Evolutionary conservation across 2,797 vertebrate species (phyloP).

Genomic region (Paratrypauchen microcephalus): DNA sequence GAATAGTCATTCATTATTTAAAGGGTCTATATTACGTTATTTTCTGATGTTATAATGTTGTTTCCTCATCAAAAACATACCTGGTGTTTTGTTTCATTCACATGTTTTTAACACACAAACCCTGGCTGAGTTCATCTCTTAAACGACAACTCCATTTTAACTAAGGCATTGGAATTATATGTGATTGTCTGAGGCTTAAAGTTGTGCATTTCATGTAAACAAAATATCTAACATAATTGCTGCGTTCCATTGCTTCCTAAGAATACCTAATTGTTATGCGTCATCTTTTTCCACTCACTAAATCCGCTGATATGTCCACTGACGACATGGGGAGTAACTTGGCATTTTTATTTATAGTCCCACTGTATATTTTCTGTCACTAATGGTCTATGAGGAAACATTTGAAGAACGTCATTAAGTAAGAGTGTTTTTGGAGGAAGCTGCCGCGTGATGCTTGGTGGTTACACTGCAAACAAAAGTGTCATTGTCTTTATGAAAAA

Average conservation of each 20-base stretch:
- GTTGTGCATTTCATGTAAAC: slow-evolving; percentile 31
- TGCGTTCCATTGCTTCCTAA: slow-evolving; percentile 53
- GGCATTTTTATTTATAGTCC: slow-evolving; percentile 41
- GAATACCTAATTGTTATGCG: slow-evolving; percentile 56
- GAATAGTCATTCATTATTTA: slow-evolving; percentile 4
- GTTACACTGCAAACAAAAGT: slow-evolving; percentile 72
- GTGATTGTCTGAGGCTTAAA: not conserved
- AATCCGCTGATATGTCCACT: slow-evolving; percentile 30
- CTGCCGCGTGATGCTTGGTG: slow-evolving; percentile 62
- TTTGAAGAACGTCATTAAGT: slow-evolving; percentile 43
- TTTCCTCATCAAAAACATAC: too few species aligned
- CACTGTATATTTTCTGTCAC: slow-evolving; percentile 29
- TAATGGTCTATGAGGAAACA: slow-evolving; percentile 29
- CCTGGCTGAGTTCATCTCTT: too few species aligned
- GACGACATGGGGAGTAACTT: slow-evolving; percentile 34
- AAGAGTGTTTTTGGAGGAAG: slow-evolving; percentile 35
- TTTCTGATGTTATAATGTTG: too few species aligned
- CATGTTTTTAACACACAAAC: too few species aligned
- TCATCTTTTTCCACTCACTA: slow-evolving; percentile 46
- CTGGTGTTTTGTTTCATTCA: too few species aligned
- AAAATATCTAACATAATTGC: slow-evolving; percentile 42
- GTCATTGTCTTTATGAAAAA: slow-evolving; percentile 66
- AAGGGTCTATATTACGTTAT: not conserved
- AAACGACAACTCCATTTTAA: too few species aligned
- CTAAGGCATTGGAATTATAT: not conserved